Percentiles rank a stretch among this genome's conserved stretches.
Evolutionary conservation across 2,797 vertebrate species (phyloP).

Genomic region (Pseudopleuronectes americanus): DNA sequence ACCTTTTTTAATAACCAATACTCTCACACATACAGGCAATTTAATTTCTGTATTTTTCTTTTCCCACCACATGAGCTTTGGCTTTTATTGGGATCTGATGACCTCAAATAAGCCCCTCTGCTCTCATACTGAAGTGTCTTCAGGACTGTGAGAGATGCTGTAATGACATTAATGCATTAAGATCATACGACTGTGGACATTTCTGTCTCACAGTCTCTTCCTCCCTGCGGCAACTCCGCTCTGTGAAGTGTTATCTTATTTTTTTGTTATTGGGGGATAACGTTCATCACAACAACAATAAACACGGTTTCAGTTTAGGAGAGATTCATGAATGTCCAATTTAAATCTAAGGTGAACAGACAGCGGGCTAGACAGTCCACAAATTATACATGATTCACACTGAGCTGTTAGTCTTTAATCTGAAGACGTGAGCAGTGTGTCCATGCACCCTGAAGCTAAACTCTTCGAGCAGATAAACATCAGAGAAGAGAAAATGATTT

Average conservation of each 20-base stretch:
- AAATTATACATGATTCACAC: constrained; percentile 14
- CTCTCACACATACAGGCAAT: constrained; percentile 6
- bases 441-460: constrained; percentile 33
- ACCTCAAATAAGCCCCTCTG: background rate
- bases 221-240: background rate
- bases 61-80: background rate
- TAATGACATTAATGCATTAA: constrained; percentile 4
- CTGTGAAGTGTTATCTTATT: constrained; percentile 40
- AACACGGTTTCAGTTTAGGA: too few relatives aligned
- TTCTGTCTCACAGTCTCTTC: background rate
- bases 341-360: constrained; percentile 24
- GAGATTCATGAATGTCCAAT: constrained; percentile 21
- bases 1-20: constrained; percentile 9
- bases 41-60: background rate
- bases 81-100: background rate
- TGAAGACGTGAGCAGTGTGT: constrained; percentile 33
- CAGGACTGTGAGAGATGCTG: background rate
- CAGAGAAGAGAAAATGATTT: constrained; percentile 24
- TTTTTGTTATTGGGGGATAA: constrained; percentile 11
- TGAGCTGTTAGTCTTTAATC: constrained; percentile 35
- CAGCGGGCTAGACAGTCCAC: constrained; percentile 11
- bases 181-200: constrained; percentile 24
- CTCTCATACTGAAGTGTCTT: background rate
- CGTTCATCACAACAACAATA: too few relatives aligned
- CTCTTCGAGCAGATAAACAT: constrained; percentile 41